Base-by-base conservation (phyloP, 2,888 invertebrate genomes). In the Pollenia labialis region DNA sequence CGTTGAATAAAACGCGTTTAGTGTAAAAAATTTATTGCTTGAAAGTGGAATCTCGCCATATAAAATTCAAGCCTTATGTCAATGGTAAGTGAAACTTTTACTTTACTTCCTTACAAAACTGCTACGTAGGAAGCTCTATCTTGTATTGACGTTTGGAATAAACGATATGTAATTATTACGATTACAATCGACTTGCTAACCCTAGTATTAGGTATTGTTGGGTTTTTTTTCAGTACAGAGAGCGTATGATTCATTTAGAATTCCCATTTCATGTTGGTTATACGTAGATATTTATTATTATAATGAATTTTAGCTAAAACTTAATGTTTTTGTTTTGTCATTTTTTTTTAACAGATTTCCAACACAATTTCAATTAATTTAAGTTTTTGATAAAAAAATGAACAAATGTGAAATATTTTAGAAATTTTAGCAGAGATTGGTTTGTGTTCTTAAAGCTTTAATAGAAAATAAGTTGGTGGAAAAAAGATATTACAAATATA, bases 241-340 rank as follows among this genome's bases (percentile, higher is more conserved):
- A 42, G 18, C 81, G 72, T 74, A 74, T 74, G 56, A 10, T 1
- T 66, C 0, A 48, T 64, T 56, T n/a, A 1, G 4, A 81, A 58
- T 66, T 81, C 44, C 74, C 74, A 50, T 58, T 81, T 50, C 66
- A 50, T 75, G 12, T 74, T 56, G n/a, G 50, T 66, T 44, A 81
- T 68, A 81, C 48, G 74, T 58, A 50, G 6, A 18, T 14, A 48
- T 56, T 23, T 80, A 50, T 81, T 81, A 71, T 18, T 11, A 54
- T 64, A 64, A 64, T 64, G n/a, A 64, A 74, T 74, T 66, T 74
- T 10, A 54, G 12, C 32, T 7, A 42, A 54, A 62, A 60, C 11
- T 2, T 44, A n/a, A n/a, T 16, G 9, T 18, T 14, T 32, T 12
- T 52, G 23, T 1, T 71, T 80, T 60, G 18, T 11, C n/a, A 80